Percentiles rank a stretch among this genome's conserved stretches.
Evolutionary conservation across 2,113 vertebrate genomes (phyloP).

Genomic region (Mormoops blainvillei): DNA sequence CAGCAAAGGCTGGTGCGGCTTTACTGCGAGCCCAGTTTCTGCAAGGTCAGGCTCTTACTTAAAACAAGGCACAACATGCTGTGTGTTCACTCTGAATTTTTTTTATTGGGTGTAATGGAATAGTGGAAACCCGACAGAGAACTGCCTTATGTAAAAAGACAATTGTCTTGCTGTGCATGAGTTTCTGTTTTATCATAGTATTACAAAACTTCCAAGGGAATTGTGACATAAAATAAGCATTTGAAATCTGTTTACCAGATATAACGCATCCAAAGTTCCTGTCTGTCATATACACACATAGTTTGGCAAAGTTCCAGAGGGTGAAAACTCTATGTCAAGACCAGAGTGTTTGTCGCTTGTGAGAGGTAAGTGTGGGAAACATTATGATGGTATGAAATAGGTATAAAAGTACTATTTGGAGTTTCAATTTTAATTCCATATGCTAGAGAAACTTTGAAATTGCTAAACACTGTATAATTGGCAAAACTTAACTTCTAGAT

Average conservation of each 20-base stretch:
- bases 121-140: not conserved
- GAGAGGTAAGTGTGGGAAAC: not conserved
- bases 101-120: not conserved
- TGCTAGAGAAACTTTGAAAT: not conserved
- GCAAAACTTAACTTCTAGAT: not conserved
- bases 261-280: not conserved
- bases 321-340: not conserved
- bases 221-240: not conserved
- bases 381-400: not conserved
- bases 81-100: not conserved
- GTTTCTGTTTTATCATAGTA: constrained; percentile 5
- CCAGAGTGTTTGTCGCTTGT: not conserved
- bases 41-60: not conserved
- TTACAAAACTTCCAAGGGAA: constrained; percentile 8
- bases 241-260: constrained; percentile 29
- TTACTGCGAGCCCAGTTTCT: not conserved
- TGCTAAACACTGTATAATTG: not conserved
- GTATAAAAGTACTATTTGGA: not conserved
- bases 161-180: not conserved
- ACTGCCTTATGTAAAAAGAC: not conserved
- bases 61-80: not conserved
- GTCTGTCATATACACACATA: not conserved
- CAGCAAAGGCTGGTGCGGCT: not conserved
- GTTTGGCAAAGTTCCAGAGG: not conserved
- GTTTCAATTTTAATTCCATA: not conserved